Evolutionary conservation across 2,113 vertebrate genomes (phyloP).

Genomic region (Ceuthmochares aereus): DNA sequence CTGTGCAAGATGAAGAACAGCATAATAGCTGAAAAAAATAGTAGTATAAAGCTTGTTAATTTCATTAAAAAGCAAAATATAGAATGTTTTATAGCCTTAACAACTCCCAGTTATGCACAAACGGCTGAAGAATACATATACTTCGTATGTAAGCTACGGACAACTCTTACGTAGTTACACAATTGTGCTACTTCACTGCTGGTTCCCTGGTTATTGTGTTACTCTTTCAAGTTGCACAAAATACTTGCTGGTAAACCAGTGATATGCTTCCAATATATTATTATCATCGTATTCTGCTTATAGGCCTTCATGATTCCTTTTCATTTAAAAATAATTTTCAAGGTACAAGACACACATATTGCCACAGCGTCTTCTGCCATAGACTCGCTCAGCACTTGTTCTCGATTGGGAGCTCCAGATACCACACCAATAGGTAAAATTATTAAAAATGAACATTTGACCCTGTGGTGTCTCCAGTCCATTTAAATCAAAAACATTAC

Average conservation of each 20-base stretch:
- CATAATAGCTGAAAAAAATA: neutral
- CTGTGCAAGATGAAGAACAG: neutral
- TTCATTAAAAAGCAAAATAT: neutral
- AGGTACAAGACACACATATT: neutral
- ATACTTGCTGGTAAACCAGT: neutral
- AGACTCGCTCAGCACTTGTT: neutral
- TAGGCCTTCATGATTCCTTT: neutral
- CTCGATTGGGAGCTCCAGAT: neutral
- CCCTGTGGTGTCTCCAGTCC: neutral
- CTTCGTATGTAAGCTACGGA: neutral
- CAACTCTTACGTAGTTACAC: neutral
- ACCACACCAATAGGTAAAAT: neutral
- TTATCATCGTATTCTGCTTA: neutral
- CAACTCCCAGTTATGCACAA: neutral
- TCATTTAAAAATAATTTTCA: neutral
- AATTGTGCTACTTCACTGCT: neutral
- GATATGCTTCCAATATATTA: neutral
- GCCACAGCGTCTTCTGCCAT: neutral
- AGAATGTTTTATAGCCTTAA: neutral
- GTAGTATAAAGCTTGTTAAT: neutral
- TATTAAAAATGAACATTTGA: neutral
- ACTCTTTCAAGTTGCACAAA: neutral
- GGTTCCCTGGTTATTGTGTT: neutral
- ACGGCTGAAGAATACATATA: neutral
- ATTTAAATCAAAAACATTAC: neutral